A percentile compares a stretch with the other conserved stretches of the same genome.
Conservation (phyloP, 2,888 invertebrate species). For the Lathronympha strigana region DNA sequence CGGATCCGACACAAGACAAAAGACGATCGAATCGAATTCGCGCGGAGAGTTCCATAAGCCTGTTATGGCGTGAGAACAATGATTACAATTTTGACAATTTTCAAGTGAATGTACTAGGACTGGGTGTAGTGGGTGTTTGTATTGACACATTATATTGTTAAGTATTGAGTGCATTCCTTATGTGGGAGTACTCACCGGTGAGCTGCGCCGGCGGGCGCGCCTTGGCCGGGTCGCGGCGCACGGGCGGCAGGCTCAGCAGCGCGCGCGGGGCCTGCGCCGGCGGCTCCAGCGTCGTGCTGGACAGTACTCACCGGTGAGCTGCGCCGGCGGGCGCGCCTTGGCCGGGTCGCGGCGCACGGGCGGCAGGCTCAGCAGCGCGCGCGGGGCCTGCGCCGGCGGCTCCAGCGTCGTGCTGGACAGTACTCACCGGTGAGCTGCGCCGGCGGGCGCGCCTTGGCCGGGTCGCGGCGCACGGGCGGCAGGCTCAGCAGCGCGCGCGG, state of each 20-base stretch:
- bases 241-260: constrained; percentile 81
- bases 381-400: constrained; percentile 52
- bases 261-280: constrained; percentile 51
- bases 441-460: constrained; percentile 52
- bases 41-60: no score
- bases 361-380: constrained; percentile 75
- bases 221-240: constrained; percentile 66
- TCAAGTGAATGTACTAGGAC: no score
- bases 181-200: neutral
- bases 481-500: constrained; percentile 69
- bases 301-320: no score
- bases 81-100: no score
- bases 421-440: no score
- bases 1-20: no score
- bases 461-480: constrained; percentile 80
- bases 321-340: constrained; percentile 59
- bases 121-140: no score
- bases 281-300: constrained; percentile 69
- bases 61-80: no score
- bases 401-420: constrained; percentile 71
- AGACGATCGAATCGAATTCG: no score
- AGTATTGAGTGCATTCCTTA: no score
- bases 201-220: constrained; percentile 40
- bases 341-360: constrained; percentile 75
- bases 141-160: no score